A percentile compares a stretch with the other conserved stretches of the same genome.
Conservation (phyloP, 2,888 invertebrate species). For the Lamellibrachia satsuma region DNA sequence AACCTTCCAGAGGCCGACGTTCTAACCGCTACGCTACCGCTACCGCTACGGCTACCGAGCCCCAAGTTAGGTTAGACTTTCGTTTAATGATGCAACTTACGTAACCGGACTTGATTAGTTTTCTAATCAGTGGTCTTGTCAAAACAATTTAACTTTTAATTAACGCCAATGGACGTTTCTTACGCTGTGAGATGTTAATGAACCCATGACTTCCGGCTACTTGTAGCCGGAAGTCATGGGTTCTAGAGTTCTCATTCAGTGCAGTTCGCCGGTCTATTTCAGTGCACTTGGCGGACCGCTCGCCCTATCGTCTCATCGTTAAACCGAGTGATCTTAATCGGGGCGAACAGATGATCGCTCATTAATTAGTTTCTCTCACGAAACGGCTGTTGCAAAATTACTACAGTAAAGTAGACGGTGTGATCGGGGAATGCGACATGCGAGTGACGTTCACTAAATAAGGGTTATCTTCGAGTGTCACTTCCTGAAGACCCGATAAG, state of each 20-base stretch:
- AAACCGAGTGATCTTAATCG: conserved; percentile 1
- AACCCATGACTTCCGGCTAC: conserved; percentile 8
- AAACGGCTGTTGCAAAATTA: neutral
- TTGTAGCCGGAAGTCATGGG: neutral
- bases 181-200: neutral
- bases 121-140: neutral
- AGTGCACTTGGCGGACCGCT: neutral
- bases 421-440: neutral
- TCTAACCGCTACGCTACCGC: no score
- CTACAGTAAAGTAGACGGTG: neutral
- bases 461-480: neutral
- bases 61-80: neutral
- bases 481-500: conserved; percentile 6
- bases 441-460: neutral
- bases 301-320: neutral
- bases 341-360: neutral
- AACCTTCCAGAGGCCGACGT: no score
- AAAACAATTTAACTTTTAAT: neutral
- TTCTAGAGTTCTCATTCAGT: neutral
- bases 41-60: no score
- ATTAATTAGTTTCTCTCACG: neutral
- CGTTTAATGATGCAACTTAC: neutral
- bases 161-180: neutral
- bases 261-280: conserved; percentile 8
- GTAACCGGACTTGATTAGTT: neutral